Base-by-base conservation (phyloP, 2,797 vertebrate genomes). In the Sebastes jordani region DNA sequence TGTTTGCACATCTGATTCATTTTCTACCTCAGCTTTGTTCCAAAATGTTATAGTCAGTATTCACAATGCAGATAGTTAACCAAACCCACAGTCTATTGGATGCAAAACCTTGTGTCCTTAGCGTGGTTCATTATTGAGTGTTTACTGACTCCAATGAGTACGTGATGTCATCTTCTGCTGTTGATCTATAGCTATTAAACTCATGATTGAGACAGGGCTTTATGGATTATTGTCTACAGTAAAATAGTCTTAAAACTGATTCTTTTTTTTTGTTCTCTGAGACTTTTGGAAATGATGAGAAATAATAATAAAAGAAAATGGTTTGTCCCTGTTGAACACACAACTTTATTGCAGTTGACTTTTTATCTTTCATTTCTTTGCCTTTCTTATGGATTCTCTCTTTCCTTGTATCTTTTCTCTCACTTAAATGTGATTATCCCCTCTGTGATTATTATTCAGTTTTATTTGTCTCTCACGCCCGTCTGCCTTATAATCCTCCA, bases 1-100 rank as follows among this genome's bases (percentile, higher is more conserved):
- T 54, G 61, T 83, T 74, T 81, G 61, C 38, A 72, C 49, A 56
- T 71, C 36, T 65, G 27, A 86, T 65, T 64, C 4, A 27, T 78
- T 74, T 66, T 74, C 22, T 58, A 11, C 25, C n/a, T 22, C 25
- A 8, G 27, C 42, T 69, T 34, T 69, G 13, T 58, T 71, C 32
- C 8, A 27, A 18, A 77, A 34, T 23, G 11, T 30, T 49, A 5
- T 56, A 10, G 22, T 71, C 29, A 32, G n/a, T 67, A 34, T 27
- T 78, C 22, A 55, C 32, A 75, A 36, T 42, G 20, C 30, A 58
- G 46, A 70, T 7, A 58, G 62, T 52, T 49, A 62, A 64, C 6
- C 18, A 55, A 61, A 71, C 8, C 6, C 14, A 1, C 27, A 59
- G 36, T 14, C 11, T 59, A 20, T 60, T 60, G 9, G 30, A 73